A percentile compares a stretch with the other conserved stretches of the same genome.
These are phyloP conservation scores for Scaptomyza caliginosa DNA, from an alignment of 2,888 invertebrate genomes.

Conservation along the genomic window DNA sequence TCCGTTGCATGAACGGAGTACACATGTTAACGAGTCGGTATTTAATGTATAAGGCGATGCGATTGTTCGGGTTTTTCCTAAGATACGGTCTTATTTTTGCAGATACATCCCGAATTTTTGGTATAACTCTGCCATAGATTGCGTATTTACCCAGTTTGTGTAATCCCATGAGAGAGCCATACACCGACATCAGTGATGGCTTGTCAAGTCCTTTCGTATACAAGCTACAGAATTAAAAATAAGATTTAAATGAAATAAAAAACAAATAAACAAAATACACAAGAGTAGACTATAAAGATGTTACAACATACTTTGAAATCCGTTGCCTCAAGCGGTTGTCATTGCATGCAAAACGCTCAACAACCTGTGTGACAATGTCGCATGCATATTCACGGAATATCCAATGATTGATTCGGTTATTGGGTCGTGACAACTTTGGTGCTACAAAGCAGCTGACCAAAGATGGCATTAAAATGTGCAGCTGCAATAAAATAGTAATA, in stretches of 20 bases:
- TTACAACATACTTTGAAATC: background rate
- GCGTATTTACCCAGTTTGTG: background rate
- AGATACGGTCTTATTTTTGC: background rate
- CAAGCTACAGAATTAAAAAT: no score
- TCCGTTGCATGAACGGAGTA: background rate
- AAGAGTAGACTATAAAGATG: no score
- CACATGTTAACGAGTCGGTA: background rate
- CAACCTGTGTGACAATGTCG: background rate
- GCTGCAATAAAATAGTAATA: background rate
- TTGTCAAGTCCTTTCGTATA: background rate
- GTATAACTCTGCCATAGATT: background rate
- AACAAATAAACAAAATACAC: background rate
- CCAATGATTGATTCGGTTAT: background rate
- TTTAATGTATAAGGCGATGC: background rate
- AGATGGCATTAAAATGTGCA: background rate
- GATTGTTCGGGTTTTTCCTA: accelerated
- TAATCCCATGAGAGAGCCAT: background rate
- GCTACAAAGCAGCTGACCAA: background rate
- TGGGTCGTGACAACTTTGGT: background rate
- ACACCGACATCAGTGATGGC: background rate
- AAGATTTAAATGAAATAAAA: no score
- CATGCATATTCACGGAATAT: background rate
- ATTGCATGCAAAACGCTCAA: background rate
- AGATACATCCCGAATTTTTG: background rate
- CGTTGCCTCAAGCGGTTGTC: background rate